A percentile compares a stretch with the other conserved stretches of the same genome.
These are phyloP conservation scores for Sebastes oblongus DNA, from an alignment of 2,797 vertebrate genomes.

Conservation along the genomic window DNA sequence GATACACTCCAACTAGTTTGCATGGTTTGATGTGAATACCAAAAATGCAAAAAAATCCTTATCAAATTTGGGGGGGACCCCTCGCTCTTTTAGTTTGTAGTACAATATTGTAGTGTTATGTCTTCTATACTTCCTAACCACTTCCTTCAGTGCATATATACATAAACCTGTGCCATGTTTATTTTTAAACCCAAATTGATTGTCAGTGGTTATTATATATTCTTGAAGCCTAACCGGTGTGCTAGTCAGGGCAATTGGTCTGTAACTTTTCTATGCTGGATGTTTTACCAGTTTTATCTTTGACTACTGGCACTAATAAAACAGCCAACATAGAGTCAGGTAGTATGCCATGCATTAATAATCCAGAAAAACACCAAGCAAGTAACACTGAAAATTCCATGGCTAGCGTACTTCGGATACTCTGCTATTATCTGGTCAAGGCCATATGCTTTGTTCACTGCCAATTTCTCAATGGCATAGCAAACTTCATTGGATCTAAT, in stretches of 20 bases:
- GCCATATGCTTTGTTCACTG: background rate
- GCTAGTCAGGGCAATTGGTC: background rate
- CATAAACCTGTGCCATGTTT: background rate
- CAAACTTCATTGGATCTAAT: background rate
- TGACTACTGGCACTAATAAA: background rate
- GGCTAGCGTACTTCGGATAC: background rate
- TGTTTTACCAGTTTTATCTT: background rate
- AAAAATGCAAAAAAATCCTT: background rate
- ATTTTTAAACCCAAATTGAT: background rate
- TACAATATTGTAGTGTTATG: background rate
- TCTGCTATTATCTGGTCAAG: conserved; percentile 12
- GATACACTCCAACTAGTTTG: background rate
- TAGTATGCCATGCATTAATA: background rate
- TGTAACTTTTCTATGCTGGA: background rate
- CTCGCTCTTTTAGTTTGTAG: background rate
- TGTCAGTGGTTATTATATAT: background rate
- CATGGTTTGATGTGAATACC: background rate
- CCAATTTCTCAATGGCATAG: background rate
- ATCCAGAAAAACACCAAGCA: background rate
- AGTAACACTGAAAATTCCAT: background rate
- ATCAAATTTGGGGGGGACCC: background rate
- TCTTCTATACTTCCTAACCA: background rate
- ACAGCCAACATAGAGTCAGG: background rate
- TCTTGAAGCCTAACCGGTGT: background rate
- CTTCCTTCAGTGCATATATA: background rate